phyloP scores from a whole-genome alignment of 2,797 vertebrate genomes.

The Sebastes aleutianus region DNA sequence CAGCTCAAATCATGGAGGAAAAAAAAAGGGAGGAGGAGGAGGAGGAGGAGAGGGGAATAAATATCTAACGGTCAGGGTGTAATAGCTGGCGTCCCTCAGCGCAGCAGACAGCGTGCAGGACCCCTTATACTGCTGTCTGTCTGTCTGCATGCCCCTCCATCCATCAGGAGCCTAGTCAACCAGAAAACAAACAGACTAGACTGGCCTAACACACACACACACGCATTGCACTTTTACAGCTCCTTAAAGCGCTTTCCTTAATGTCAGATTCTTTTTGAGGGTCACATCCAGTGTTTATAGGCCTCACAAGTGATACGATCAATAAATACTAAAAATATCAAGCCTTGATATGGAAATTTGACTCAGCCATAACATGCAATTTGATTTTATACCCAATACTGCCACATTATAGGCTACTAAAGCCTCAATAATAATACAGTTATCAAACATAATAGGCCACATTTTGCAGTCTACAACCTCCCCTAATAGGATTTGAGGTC shows the following conservation, averaged over 20 bases:
- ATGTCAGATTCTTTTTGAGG: not conserved
- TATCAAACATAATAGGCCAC: not conserved
- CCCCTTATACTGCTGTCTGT: constrained; percentile 62
- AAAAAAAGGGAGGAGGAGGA: not conserved
- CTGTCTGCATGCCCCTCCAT: constrained; percentile 56
- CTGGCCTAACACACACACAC: constrained; percentile 12
- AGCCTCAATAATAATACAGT: not conserved
- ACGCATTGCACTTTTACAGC: not conserved
- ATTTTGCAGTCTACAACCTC: constrained; percentile 23
- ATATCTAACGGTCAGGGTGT: constrained; percentile 54
- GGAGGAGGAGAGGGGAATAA: constrained; percentile 38
- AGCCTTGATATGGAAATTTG: not conserved
- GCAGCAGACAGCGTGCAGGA: constrained; percentile 34
- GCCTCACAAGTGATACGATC: not conserved
- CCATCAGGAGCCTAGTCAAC: constrained; percentile 59
- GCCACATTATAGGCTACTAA: not conserved
- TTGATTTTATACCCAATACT: constrained; percentile 2
- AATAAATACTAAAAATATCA: constrained; percentile 1
- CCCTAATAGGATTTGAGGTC: constrained; percentile 22
- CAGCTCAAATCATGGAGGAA: constrained; percentile 42
- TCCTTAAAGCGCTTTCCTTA: not conserved
- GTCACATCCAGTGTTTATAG: not conserved
- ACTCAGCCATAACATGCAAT: constrained; percentile 9
- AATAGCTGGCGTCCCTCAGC: constrained; percentile 37
- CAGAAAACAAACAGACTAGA: constrained; percentile 54